Evolutionary conservation across 2,888 invertebrate genomes (phyloP).

Genomic region (Chloroclystis v-ata): DNA sequence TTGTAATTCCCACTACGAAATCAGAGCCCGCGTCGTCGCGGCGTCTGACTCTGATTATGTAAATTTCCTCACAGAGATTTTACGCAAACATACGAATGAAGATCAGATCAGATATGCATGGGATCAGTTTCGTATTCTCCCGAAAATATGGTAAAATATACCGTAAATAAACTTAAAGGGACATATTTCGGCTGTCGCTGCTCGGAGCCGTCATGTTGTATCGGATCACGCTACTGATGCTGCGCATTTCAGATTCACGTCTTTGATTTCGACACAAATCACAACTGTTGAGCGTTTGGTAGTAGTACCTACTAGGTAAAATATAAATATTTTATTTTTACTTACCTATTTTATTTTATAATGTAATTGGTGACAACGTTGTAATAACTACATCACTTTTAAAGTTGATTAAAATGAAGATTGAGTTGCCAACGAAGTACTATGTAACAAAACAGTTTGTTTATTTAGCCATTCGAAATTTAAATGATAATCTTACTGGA

Average conservation of each 20-base stretch:
- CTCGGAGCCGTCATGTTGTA: slow-evolving; percentile 22
- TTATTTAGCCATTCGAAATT: too few species aligned
- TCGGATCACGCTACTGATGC: slow-evolving; percentile 19
- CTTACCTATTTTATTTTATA: too few species aligned
- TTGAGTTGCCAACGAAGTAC: too few species aligned
- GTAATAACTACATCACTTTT: too few species aligned
- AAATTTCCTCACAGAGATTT: slow-evolving; percentile 61
- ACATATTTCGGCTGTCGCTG: slow-evolving; percentile 30
- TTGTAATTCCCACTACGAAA: slow-evolving; percentile 36
- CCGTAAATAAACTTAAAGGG: slow-evolving; percentile 53
- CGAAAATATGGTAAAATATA: slow-evolving; percentile 55
- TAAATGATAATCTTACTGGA: too few species aligned
- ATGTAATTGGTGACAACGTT: too few species aligned
- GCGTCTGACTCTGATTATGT: slow-evolving; percentile 71
- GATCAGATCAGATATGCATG: slow-evolving; percentile 71
- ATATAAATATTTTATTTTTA: too few species aligned
- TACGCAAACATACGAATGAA: slow-evolving; percentile 68
- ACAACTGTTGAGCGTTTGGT: too few species aligned
- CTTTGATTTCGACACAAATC: too few species aligned
- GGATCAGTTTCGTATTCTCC: slow-evolving; percentile 64
- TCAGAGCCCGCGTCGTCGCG: slow-evolving; percentile 51
- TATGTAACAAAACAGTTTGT: too few species aligned
- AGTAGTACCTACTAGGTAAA: too few species aligned
- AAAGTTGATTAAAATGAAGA: too few species aligned
- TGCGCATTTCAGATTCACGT: slow-evolving; percentile 15